Percentiles rank a stretch among this genome's conserved stretches.
phyloP scores from a whole-genome alignment of 2,888 invertebrate genomes.

The Petrophora chlorosata region DNA sequence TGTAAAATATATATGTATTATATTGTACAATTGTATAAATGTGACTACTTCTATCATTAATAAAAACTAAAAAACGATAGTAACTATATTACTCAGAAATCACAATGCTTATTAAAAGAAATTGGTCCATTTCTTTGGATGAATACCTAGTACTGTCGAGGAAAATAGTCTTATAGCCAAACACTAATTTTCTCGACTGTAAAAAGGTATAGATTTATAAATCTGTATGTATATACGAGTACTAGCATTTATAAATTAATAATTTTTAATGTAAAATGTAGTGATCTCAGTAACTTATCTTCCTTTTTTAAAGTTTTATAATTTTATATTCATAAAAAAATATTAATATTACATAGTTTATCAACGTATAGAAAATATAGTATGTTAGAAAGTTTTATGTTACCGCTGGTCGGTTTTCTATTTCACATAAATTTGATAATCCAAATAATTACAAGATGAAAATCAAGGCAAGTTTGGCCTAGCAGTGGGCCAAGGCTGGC shows the following conservation, averaged over 20 bases:
- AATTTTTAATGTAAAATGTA: conserved; percentile 35
- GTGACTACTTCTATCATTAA: too few relatives aligned
- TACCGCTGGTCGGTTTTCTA: not conserved
- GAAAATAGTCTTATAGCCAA: too few relatives aligned
- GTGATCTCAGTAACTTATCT: conserved; percentile 44
- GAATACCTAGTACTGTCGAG: too few relatives aligned
- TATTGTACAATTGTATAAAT: too few relatives aligned
- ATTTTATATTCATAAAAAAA: conserved; percentile 18
- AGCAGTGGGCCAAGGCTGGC: not conserved
- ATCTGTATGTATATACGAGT: conserved; percentile 39
- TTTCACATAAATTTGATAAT: not conserved
- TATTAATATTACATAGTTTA: conserved; percentile 1
- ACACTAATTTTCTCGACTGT: not conserved
- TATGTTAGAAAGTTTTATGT: not conserved
- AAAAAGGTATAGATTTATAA: conserved; percentile 18
- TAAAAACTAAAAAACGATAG: too few relatives aligned
- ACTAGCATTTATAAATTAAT: conserved; percentile 47
- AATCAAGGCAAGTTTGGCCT: not conserved
- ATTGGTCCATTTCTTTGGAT: too few relatives aligned
- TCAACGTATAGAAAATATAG: not conserved
- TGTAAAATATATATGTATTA: too few relatives aligned
- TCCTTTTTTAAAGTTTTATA: conserved; percentile 30
- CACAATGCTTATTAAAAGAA: too few relatives aligned
- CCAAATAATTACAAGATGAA: not conserved
- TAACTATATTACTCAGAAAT: too few relatives aligned